Conservation (phyloP, 2,113 vertebrate genomes). For the Corapipo altera region DNA sequence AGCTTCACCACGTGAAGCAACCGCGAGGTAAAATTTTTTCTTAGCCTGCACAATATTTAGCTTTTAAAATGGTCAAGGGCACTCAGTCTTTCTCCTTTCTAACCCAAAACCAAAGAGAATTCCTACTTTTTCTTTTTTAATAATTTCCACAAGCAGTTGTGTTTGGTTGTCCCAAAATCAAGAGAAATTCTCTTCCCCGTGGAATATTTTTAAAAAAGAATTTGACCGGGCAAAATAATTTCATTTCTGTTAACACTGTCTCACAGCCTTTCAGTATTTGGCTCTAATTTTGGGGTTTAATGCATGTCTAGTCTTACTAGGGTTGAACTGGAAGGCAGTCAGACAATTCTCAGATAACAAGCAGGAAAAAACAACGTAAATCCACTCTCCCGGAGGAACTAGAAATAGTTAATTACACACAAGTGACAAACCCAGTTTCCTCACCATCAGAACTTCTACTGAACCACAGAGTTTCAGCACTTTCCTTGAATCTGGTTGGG, state of each 20-base stretch:
- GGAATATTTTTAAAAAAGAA: background rate
- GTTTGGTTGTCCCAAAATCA: background rate
- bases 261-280: background rate
- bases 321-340: background rate
- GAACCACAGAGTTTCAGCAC: background rate
- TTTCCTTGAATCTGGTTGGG: slow-evolving; percentile 38
- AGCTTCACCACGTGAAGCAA: background rate
- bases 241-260: background rate
- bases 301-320: background rate
- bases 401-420: slow-evolving; percentile 22
- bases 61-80: background rate
- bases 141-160: background rate
- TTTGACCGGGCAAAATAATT: background rate
- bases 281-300: background rate
- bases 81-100: background rate
- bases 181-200: background rate
- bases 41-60: background rate
- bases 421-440: background rate
- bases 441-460: slow-evolving; percentile 15
- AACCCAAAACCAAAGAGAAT: background rate
- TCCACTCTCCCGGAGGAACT: background rate
- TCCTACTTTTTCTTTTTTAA: background rate
- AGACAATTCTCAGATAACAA: background rate
- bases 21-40: background rate
- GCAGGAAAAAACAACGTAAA: background rate